Percentiles rank a stretch among this genome's conserved stretches.
phyloP scores from a whole-genome alignment of 2,888 invertebrate species.

The Therioaphis trifolii region DNA sequence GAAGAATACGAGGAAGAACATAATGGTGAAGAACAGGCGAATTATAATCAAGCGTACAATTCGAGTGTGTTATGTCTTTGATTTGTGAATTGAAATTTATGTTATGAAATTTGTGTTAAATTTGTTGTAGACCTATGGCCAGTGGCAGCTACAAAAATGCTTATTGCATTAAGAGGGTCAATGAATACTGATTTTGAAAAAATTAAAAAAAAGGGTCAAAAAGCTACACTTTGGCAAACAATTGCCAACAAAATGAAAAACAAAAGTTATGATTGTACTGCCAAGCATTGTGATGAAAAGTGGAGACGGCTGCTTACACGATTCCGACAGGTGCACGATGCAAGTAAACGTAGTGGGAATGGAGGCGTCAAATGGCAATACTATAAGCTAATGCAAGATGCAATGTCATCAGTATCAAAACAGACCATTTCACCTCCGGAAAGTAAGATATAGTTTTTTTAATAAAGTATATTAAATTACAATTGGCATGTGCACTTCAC shows the following conservation, averaged over 20 bases:
- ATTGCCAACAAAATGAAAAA: neutral
- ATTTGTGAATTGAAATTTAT: neutral
- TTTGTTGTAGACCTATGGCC: neutral
- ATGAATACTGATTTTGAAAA: neutral
- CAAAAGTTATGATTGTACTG: neutral
- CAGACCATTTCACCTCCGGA: slow-evolving; percentile 17
- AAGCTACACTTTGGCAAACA: neutral
- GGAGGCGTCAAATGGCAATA: neutral
- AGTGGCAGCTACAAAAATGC: slow-evolving; percentile 4
- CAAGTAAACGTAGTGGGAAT: neutral
- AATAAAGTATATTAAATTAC: no score
- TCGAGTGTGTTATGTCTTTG: neutral
- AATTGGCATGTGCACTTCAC: neutral
- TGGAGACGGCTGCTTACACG: neutral
- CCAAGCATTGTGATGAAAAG: neutral
- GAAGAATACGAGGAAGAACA: neutral
- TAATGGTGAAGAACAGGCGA: neutral
- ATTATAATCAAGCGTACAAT: neutral
- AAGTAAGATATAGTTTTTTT: neutral
- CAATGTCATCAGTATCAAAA: neutral
- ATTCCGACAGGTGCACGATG: slow-evolving; percentile 1
- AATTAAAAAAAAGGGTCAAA: no score
- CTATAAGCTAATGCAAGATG: neutral
- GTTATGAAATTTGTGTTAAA: neutral
- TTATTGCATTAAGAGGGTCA: slow-evolving; percentile 9